Evolutionary conservation across 2,113 vertebrate species (phyloP), one percentile per base, ranked within the genome.

Genomic region (Leucopsar rothschildi): DNA sequence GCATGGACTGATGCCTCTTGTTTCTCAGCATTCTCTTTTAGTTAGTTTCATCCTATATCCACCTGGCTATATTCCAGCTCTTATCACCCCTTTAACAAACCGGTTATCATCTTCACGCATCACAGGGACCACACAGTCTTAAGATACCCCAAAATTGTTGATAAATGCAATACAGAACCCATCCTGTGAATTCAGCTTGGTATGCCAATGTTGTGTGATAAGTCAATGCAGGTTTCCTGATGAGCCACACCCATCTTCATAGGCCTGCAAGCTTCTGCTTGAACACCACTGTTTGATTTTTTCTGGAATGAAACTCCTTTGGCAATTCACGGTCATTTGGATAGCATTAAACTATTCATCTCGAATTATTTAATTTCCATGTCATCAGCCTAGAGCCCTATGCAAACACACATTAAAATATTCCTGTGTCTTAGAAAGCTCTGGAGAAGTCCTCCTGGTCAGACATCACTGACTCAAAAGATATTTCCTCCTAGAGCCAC

Each of bases 201-300:
- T 50, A 37, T 16, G 29, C 12, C 25, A 44, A 4, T 15, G n/a
- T 7, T 53, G 8, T 3, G 10, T 7, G 57, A 40, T 28, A 52
- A 39, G 12, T 31, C 57, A 56, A 0, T 18, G 25, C 8, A 28
- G 33, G n/a, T 22, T 60, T 69, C 45, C 45, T 15, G 25, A 60
- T 12, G 11, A 75, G 52, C n/a, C 29, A 52, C 29, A 21, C 15
- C 7, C 2, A 7, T 6, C 22, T 35, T 35, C 31, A 40, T 0
- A 42, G 60, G 44, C 44, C 57, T 35, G 44, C 14, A 27, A 64
- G 35, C 33, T 60, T 40, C 82, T 64, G 20, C 23, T 45, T 52
- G 10, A 80, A 57, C 4, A 39, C 1, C 3, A 2, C 13, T 27
- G 24, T 7, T 29, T 15, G 52, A 33, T 68, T 39, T 23, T 64